Evolutionary conservation across 2,797 vertebrate genomes (phyloP).

Genomic region (Borostomias antarcticus): DNA sequence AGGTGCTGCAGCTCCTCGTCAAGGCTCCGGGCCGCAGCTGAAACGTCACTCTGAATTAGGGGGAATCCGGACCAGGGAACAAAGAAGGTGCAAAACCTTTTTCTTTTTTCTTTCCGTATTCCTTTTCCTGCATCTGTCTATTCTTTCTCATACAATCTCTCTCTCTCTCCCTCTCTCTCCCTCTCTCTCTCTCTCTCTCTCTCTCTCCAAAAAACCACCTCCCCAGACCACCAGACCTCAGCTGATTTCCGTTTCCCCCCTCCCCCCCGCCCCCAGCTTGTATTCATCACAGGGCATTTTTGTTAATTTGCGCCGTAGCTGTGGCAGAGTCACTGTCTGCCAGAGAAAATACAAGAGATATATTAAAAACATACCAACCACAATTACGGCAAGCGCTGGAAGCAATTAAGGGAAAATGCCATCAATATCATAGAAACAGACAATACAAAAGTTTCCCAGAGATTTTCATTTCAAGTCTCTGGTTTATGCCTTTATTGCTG

Average conservation of each 20-base stretch:
- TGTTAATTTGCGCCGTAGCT: not conserved
- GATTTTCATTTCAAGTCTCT: conserved; percentile 1
- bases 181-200: not conserved
- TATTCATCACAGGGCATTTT: not conserved
- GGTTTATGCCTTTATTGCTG: conserved; percentile 3
- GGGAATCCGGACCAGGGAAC: not conserved
- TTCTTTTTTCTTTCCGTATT: not conserved
- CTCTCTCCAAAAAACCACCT: not conserved
- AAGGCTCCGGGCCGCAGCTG: not conserved
- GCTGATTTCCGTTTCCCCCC: not conserved
- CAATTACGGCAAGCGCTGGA: not conserved
- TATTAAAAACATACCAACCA: not conserved
- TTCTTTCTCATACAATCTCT: not conserved
- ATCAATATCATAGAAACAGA: conserved; percentile 11
- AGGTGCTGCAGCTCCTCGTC: not conserved
- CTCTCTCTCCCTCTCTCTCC: not conserved
- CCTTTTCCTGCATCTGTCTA: not conserved
- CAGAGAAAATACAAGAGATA: not conserved
- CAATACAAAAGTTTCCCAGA: conserved; percentile 8
- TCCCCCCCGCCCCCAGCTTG: too few relatives aligned
- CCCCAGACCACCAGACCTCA: not conserved
- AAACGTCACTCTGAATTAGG: not conserved
- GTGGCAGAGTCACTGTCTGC: not conserved
- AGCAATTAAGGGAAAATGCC: not conserved
- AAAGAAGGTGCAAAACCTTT: not conserved